Evolutionary conservation across 2,113 vertebrate genomes (phyloP).

Genomic region (Hipposideros armiger): DNA sequence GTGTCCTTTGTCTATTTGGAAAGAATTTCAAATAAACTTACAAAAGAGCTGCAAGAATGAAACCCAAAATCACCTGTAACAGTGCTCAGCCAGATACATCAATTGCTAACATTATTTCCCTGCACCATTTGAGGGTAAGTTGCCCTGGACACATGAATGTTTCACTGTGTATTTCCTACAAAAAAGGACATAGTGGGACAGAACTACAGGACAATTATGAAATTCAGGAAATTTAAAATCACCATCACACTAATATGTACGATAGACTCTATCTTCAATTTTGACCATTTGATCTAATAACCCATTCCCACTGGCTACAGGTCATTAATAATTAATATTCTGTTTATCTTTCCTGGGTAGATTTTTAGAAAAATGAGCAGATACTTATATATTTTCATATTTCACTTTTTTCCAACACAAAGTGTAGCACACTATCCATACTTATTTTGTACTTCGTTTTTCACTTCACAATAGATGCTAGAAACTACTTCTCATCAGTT

Average conservation of each 20-base stretch:
- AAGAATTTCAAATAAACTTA: conserved; percentile 53
- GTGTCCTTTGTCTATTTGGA: not conserved
- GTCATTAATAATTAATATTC: not conserved
- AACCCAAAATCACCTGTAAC: not conserved
- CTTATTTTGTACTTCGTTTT: not conserved
- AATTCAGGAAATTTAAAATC: conserved; percentile 2
- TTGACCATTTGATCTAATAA: not conserved
- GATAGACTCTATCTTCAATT: not conserved
- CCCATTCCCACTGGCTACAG: not conserved
- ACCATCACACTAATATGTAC: not conserved
- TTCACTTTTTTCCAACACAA: not conserved
- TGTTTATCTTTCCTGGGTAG: not conserved
- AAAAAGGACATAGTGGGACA: not conserved
- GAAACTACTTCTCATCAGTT: not conserved
- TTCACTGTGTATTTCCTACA: not conserved
- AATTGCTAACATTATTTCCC: not conserved
- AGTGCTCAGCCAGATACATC: not conserved
- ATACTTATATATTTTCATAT: not conserved
- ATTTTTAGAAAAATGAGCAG: conserved; percentile 29
- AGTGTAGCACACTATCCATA: not conserved
- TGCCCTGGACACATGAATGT: not conserved
- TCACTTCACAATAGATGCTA: not conserved
- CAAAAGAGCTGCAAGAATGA: conserved; percentile 15
- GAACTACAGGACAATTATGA: not conserved
- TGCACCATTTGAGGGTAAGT: not conserved